These are phyloP conservation scores for Buceros bicornis DNA, from an alignment of 2,797 vertebrate species.

Conservation along the genomic window DNA sequence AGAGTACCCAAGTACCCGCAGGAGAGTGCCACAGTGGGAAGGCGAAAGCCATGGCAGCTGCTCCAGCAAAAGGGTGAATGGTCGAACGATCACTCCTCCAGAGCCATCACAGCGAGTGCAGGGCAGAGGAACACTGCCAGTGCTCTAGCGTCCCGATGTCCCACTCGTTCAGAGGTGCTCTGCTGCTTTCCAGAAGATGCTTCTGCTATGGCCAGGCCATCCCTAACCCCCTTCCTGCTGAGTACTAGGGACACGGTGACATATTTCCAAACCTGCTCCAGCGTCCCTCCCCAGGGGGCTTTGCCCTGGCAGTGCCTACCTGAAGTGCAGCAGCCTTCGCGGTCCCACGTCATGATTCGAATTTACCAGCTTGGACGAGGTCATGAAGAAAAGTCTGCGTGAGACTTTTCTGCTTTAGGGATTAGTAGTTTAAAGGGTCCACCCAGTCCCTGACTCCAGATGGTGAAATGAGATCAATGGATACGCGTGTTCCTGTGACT, in stretches of 20 bases:
- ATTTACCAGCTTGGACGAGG: background rate
- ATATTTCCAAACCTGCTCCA: background rate
- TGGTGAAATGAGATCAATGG: background rate
- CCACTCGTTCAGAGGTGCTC: background rate
- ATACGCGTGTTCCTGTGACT: background rate
- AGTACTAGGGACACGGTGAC: background rate
- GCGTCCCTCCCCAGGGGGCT: background rate
- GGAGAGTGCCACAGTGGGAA: background rate
- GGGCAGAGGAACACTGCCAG: background rate
- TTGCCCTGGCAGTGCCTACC: background rate
- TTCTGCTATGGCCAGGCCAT: background rate
- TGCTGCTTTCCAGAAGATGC: background rate
- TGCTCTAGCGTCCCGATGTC: accelerated
- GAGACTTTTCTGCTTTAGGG: background rate
- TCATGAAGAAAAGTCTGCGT: background rate
- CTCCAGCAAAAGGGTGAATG: background rate
- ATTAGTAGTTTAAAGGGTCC: background rate
- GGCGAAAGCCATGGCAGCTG: background rate
- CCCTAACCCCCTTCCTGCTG: background rate
- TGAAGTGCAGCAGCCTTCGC: accelerated
- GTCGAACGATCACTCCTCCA: background rate
- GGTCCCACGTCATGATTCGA: accelerated
- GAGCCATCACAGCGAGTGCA: background rate
- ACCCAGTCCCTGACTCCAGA: background rate
- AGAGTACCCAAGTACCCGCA: background rate